Percentiles rank a stretch among this genome's conserved stretches.
phyloP scores from a whole-genome alignment of 1,140 invertebrate species.

The Metaphire vulgaris region DNA sequence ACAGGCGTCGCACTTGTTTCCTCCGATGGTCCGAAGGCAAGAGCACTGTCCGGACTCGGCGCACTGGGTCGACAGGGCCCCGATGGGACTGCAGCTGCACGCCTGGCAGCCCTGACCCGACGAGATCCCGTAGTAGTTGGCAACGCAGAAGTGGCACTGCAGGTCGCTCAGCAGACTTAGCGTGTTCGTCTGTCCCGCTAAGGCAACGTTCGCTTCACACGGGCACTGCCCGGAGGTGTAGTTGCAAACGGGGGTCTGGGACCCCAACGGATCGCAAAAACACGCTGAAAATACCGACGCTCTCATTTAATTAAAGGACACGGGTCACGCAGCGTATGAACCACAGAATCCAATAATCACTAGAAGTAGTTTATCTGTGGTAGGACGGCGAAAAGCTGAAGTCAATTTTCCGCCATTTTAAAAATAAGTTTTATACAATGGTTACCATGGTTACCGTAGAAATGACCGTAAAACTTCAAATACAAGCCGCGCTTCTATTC shows the following conservation, averaged over 20 bases:
- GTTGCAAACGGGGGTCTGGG: constrained; percentile 92
- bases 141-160: constrained; percentile 85
- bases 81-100: constrained; percentile 72
- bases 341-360: too few species aligned
- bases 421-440: too few species aligned
- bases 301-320: too few species aligned
- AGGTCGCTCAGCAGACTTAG: constrained; percentile 65
- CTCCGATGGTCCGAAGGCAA: constrained; percentile 75
- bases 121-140: constrained; percentile 58
- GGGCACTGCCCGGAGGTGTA: constrained; percentile 84
- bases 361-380: too few species aligned
- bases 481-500: background rate
- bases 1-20: constrained; percentile 71
- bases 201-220: constrained; percentile 79
- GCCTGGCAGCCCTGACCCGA: constrained; percentile 39
- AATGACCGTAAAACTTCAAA: too few species aligned
- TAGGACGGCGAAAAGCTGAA: too few species aligned
- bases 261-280: constrained; percentile 88
- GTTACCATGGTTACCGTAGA: too few species aligned
- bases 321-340: too few species aligned
- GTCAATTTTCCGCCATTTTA: too few species aligned
- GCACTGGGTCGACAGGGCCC: constrained; percentile 65
- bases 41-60: constrained; percentile 71
- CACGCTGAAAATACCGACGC: constrained; percentile 67
- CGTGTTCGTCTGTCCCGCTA: constrained; percentile 62